Percentiles rank a stretch among this genome's conserved stretches.
phyloP scores from a whole-genome alignment of 2,113 vertebrate genomes.

The Cettia cetti region DNA sequence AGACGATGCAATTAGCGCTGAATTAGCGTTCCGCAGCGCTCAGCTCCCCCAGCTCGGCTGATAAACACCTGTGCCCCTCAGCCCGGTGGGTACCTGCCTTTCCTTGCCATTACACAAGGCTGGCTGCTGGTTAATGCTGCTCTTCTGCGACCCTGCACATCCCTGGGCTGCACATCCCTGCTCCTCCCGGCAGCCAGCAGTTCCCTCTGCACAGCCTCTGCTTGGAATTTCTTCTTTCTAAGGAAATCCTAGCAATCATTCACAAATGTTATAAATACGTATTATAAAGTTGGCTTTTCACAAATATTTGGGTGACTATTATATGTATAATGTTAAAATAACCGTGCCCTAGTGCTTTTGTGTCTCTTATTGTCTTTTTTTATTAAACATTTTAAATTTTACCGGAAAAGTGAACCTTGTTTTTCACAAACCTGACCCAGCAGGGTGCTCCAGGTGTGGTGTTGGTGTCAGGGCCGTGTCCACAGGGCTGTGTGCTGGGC shows the following conservation, averaged over 20 bases:
- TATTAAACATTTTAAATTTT: neutral
- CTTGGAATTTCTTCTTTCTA: neutral
- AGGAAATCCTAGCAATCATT: neutral
- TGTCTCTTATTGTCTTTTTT: neutral
- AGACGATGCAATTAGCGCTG: constrained; percentile 38
- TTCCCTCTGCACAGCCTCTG: fast-evolving
- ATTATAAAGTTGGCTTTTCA: too few species aligned
- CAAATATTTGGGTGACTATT: too few species aligned
- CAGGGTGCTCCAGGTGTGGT: neutral
- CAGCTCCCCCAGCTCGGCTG: neutral
- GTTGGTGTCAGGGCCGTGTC: neutral
- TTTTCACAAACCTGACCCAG: neutral
- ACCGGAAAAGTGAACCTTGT: neutral
- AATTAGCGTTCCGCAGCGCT: constrained; percentile 1
- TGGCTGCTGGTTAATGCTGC: neutral
- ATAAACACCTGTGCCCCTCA: neutral
- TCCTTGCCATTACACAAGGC: neutral
- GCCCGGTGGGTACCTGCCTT: neutral
- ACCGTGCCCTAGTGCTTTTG: neutral
- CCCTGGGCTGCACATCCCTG: neutral
- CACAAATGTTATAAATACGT: neutral
- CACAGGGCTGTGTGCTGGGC: neutral
- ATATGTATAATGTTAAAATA: too few species aligned
- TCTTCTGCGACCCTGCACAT: neutral
- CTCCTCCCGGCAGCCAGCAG: neutral